phyloP scores from a whole-genome alignment of 37 sponge, comb jelly and placozoan species.

The Lycopodina hypogea region DNA sequence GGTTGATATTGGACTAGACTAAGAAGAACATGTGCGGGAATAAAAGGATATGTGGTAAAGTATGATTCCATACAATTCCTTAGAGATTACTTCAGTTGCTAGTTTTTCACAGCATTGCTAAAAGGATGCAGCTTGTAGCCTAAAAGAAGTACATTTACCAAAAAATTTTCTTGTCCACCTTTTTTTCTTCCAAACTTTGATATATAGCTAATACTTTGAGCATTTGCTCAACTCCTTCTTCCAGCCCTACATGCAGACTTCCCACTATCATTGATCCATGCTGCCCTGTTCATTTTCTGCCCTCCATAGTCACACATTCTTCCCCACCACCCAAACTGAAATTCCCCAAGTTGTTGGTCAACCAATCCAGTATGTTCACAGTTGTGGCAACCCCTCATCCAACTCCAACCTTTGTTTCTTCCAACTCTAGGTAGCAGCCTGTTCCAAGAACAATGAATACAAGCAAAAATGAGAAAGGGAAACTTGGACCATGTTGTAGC shows the following conservation, averaged over 20 bases:
- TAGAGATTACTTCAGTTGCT: too few species aligned
- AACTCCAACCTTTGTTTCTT: background rate
- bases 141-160: too few species aligned
- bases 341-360: background rate
- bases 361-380: background rate
- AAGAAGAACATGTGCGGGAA: too few species aligned
- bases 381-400: background rate
- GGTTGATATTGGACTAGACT: too few species aligned
- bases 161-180: too few species aligned
- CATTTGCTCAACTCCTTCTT: background rate
- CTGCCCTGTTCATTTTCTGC: background rate
- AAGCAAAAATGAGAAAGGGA: slow-evolving; percentile 9
- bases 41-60: too few species aligned
- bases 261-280: background rate
- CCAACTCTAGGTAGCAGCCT: background rate
- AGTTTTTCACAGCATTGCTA: too few species aligned
- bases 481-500: slow-evolving; percentile 80
- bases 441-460: background rate
- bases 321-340: slow-evolving; percentile 6
- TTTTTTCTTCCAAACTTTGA: too few species aligned
- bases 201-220: too few species aligned
- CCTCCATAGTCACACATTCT: background rate
- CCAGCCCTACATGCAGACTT: background rate
- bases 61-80: too few species aligned
- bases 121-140: too few species aligned